Conservation (phyloP, 1,140 invertebrate genomes). For the Manduca sexta region DNA sequence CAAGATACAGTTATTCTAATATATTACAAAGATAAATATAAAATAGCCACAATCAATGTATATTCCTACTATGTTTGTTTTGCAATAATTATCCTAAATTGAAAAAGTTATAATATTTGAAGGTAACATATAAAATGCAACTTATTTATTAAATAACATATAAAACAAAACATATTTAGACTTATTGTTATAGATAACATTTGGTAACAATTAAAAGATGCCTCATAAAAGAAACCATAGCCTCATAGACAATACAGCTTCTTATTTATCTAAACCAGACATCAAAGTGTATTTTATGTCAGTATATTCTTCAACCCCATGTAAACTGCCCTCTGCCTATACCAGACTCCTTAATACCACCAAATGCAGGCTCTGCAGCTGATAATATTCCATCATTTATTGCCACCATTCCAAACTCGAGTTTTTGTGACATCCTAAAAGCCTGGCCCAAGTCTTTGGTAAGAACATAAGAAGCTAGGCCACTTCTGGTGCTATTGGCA, state of each 20-base stretch:
- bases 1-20: neutral
- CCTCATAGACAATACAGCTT: neutral
- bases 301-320: slow-evolving; percentile 97
- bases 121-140: slow-evolving; percentile 1
- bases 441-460: slow-evolving; percentile 93
- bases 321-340: slow-evolving; percentile 95
- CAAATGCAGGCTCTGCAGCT: slow-evolving; percentile 93
- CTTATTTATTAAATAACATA: neutral
- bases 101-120: neutral
- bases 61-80: too few species aligned
- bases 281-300: slow-evolving; percentile 90
- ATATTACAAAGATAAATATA: neutral
- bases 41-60: too few species aligned
- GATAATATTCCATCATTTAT: slow-evolving; percentile 97
- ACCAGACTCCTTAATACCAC: slow-evolving; percentile 98
- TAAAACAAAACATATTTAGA: slow-evolving; percentile 1
- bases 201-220: neutral
- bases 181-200: neutral
- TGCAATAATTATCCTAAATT: too few species aligned
- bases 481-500: slow-evolving; percentile 84
- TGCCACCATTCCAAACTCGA: slow-evolving; percentile 97
- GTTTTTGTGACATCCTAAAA: slow-evolving; percentile 87
- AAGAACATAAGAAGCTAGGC: slow-evolving; percentile 94
- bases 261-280: slow-evolving; percentile 53
- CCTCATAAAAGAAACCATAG: neutral